Conservation (phyloP, 1,140 invertebrate species). For the Antheraea pernyi region DNA sequence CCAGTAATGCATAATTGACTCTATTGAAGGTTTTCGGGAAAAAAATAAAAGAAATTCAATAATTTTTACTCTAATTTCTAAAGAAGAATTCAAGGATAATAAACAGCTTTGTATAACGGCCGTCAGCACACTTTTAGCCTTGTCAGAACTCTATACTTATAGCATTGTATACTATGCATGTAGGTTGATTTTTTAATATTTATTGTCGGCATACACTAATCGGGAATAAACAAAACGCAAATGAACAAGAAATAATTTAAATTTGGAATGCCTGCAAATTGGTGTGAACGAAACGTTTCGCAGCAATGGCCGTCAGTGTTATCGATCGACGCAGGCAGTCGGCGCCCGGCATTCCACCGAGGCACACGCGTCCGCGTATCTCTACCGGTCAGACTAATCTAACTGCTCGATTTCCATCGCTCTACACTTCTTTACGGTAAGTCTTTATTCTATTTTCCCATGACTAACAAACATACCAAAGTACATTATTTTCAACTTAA, state of each 20-base stretch:
- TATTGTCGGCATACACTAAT: no score
- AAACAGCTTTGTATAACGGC: no score
- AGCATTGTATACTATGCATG: no score
- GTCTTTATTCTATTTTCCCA: neutral
- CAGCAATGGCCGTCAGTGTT: conserved; percentile 52
- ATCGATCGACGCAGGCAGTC: conserved; percentile 70
- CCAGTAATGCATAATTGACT: no score
- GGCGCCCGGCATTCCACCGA: conserved; percentile 56
- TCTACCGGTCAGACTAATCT: conserved; percentile 18
- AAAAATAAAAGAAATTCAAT: no score
- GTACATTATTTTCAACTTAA: conserved; percentile 1
- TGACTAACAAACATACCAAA: neutral
- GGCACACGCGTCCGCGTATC: conserved; percentile 36
- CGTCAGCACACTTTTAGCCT: no score
- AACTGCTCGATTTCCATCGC: conserved; percentile 16
- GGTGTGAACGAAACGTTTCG: conserved; percentile 61
- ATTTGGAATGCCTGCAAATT: conserved; percentile 28
- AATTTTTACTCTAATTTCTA: no score
- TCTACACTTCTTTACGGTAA: conserved; percentile 3
- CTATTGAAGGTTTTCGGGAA: no score
- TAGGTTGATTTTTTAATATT: no score
- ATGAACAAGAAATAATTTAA: conserved; percentile 3
- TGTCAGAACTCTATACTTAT: no score
- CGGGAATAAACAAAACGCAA: neutral
- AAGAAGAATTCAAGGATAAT: no score